phyloP scores from a whole-genome alignment of 2,797 vertebrate genomes.

The Meda fulgida region DNA sequence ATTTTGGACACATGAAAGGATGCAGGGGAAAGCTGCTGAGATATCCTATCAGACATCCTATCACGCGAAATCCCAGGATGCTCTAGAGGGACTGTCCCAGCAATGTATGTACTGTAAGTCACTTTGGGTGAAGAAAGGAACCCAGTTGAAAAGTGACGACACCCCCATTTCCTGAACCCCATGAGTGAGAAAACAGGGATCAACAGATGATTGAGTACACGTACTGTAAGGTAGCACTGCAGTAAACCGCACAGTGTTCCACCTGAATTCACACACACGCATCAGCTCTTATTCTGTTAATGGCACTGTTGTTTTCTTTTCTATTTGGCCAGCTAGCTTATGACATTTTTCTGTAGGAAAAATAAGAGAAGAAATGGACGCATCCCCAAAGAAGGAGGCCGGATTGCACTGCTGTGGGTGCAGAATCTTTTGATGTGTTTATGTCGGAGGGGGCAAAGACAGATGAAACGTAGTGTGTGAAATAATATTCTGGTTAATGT shows the following conservation, averaged over 20 bases:
- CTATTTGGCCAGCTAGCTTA: slow-evolving; percentile 62
- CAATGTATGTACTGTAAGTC: not conserved
- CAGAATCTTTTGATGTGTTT: slow-evolving; percentile 68
- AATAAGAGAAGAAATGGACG: slow-evolving; percentile 14
- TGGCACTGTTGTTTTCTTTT: slow-evolving; percentile 75
- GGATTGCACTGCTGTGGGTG: slow-evolving; percentile 63
- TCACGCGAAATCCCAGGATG: not conserved
- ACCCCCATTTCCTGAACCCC: no score
- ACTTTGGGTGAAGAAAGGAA: not conserved
- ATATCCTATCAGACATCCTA: not conserved
- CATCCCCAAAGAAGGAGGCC: slow-evolving; percentile 56
- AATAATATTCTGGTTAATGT: slow-evolving; percentile 80
- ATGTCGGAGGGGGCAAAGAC: slow-evolving; percentile 64
- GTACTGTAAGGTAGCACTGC: slow-evolving; percentile 66
- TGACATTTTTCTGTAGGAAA: slow-evolving; percentile 69
- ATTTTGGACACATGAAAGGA: slow-evolving; percentile 73
- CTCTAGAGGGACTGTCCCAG: not conserved
- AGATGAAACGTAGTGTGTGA: slow-evolving; percentile 70
- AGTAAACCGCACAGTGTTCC: slow-evolving; percentile 71
- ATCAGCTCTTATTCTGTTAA: slow-evolving; percentile 75
- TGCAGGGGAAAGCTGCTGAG: slow-evolving; percentile 63
- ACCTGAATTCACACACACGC: slow-evolving; percentile 76
- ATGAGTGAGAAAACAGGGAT: slow-evolving; percentile 15
- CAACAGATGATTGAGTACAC: slow-evolving; percentile 10
- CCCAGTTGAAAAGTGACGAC: not conserved